Percentiles rank a stretch among this genome's conserved stretches.
phyloP scores from a whole-genome alignment of 2,797 vertebrate species.

The Lagocephalus sceleratus region DNA sequence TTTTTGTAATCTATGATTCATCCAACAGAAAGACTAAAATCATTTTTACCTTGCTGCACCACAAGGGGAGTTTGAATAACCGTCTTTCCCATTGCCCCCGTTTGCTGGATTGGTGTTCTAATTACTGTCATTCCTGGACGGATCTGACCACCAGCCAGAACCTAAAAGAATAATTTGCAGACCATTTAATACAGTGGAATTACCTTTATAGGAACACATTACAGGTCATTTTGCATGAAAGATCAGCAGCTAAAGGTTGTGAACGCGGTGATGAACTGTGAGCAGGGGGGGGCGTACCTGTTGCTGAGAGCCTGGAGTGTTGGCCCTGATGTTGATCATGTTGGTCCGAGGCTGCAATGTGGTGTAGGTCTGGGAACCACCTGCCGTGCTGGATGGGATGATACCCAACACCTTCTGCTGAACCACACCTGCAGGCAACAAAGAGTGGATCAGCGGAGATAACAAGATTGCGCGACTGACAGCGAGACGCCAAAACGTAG shows the following conservation, averaged over 20 bases:
- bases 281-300: conserved; percentile 61
- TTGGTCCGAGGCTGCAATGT: conserved; percentile 93
- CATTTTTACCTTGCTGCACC: conserved; percentile 89
- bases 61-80: conserved; percentile 90
- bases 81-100: conserved; percentile 84
- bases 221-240: too few relatives aligned
- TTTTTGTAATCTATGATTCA: background rate
- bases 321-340: conserved; percentile 90
- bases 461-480: background rate
- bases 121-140: conserved; percentile 93
- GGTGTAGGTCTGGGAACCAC: conserved; percentile 88
- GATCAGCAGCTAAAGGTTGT: too few relatives aligned
- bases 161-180: conserved; percentile 60
- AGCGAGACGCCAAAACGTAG: background rate
- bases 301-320: conserved; percentile 82
- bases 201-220: too few relatives aligned
- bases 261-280: background rate
- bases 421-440: conserved; percentile 67
- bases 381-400: conserved; percentile 89
- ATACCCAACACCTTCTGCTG: conserved; percentile 97
- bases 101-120: conserved; percentile 86
- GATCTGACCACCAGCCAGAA: conserved; percentile 83
- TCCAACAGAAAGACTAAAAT: background rate
- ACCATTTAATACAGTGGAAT: background rate
- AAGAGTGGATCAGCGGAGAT: background rate